Base-by-base conservation (phyloP, 2,113 vertebrate species). In the Bujurquina vittata region DNA sequence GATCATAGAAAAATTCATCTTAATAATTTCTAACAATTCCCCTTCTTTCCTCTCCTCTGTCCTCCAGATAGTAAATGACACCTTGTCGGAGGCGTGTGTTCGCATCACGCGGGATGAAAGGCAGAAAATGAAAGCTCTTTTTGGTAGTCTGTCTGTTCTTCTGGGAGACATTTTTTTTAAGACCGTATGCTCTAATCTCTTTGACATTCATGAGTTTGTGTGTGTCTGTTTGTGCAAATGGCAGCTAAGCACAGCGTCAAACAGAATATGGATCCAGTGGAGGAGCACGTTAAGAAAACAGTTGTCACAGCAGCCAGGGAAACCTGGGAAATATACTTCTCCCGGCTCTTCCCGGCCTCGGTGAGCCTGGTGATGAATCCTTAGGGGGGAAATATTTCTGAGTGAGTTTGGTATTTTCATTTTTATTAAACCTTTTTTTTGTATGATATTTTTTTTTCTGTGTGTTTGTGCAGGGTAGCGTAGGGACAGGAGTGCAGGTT, bases 321-420 rank as follows among this genome's bases (percentile, higher is more conserved):
- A 4, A 94, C 93, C 80, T 99, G 97, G 65, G 97, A 98, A 62
- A 96, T 99, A 14, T 99, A 99, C 86, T 99, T 99, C 93, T 98
- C 97, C 7, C 96, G 98, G 11, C 96, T 99, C 75, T 99, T 99
- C 90, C 98, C 98, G 0, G 98, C 98, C 61, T 98, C 97, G 83
- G 98, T 99, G 91, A 93, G 97, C 58, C 20, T 11, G 58, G 4
- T n/a, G 18, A 12, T 23, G 10, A 40, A 69, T 29, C 46, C 35
- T 29, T 15, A 17, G 56, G 56, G 49, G 43, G 22, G 26, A 11
- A n/a, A 75, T 7, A 69, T 74, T 74, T n/a, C 55, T 15, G 63
- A 69, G 26, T 35, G 1, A 1, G 52, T 78, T 62, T 63, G 43
- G 65, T 31, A 26, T 60, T 52, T 74, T 63, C 3, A 43, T 77